Conservation (phyloP, 2,888 invertebrate species). For the Cataglyphis livida region DNA sequence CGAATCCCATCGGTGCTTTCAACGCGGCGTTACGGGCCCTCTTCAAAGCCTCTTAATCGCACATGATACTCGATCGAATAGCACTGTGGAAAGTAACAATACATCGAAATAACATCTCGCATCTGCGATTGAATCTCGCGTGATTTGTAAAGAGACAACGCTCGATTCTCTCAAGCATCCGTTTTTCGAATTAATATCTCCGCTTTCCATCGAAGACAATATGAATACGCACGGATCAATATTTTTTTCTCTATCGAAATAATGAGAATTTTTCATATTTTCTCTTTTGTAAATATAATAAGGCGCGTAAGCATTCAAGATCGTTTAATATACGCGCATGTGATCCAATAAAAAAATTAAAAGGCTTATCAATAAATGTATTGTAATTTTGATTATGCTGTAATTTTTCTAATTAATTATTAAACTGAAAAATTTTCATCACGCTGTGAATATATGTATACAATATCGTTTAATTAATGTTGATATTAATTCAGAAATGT, state of each 20-base stretch:
- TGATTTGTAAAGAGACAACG: constrained; percentile 33
- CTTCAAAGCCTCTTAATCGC: constrained; percentile 47
- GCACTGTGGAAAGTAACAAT: constrained; percentile 32
- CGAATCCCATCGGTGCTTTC: constrained; percentile 52
- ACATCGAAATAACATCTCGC: constrained; percentile 30
- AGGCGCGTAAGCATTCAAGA: not conserved
- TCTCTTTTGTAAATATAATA: constrained; percentile 49
- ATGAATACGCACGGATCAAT: not conserved
- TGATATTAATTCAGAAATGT: not conserved
- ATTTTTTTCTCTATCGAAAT: not conserved
- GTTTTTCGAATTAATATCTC: constrained; percentile 11
- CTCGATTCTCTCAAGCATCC: not conserved
- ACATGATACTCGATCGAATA: constrained; percentile 24
- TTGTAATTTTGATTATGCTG: constrained; percentile 79
- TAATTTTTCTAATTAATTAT: constrained; percentile 72
- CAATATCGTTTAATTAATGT: constrained; percentile 5
- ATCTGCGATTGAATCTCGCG: constrained; percentile 36
- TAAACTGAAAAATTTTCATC: constrained; percentile 75
- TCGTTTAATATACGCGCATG: constrained; percentile 41
- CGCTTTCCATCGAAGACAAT: not conserved
- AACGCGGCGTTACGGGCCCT: constrained; percentile 27
- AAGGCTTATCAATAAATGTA: constrained; percentile 55
- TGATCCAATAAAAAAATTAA: constrained; percentile 13
- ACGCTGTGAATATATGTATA: constrained; percentile 38
- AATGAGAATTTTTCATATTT: constrained; percentile 32